Evolutionary conservation across 2,888 invertebrate genomes (phyloP), one percentile per base, ranked within the genome.

Genomic region (Pheosia gnoma): DNA sequence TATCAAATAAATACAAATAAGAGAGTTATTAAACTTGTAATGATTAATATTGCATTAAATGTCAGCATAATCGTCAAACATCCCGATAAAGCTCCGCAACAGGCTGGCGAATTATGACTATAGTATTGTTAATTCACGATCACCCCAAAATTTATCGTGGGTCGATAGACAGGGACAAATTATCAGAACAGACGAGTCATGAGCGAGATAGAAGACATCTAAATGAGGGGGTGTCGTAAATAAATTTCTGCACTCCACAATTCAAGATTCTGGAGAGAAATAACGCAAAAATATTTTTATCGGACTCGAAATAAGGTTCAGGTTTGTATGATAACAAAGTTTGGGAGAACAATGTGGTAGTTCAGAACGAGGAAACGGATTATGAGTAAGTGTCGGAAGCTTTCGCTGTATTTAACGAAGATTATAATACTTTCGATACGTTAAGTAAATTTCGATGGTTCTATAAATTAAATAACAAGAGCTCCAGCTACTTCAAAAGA

Each of bases 141-240:
- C 87, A 82, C 88, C 89, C 89, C 81, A 81, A 85, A 87, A 85
- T 88, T 84, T 87, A 86, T 88, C 85, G 86, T 82, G 77, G 79
- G 79, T 72, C 78, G 78, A 61, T 62, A 64, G 80, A 87, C 59
- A 71, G 82, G 77, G 86, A 87, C 80, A 79, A 74, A 77, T 66
- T 69, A 75, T 76, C 61, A 59, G 62, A 68, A 60, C 59, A 69
- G 74, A 70, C 62, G 61, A 66, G 61, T 65, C 70, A 69, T 67
- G 84, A 88, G 77, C 71, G 84, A 79, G 88, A 89, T 70, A 74
- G 73, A 75, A 80, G 70, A 82, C 71, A 77, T 80, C 83, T 86
- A 88, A 89, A 88, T 87, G 84, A 87, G 88, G 85, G 89, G 87
- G 88, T 89, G 88, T 88, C 86, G 85, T 89, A 89, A 89, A 89